Evolutionary conservation across 2,797 vertebrate genomes (phyloP).

Genomic region (Pangasius larnaudii): DNA sequence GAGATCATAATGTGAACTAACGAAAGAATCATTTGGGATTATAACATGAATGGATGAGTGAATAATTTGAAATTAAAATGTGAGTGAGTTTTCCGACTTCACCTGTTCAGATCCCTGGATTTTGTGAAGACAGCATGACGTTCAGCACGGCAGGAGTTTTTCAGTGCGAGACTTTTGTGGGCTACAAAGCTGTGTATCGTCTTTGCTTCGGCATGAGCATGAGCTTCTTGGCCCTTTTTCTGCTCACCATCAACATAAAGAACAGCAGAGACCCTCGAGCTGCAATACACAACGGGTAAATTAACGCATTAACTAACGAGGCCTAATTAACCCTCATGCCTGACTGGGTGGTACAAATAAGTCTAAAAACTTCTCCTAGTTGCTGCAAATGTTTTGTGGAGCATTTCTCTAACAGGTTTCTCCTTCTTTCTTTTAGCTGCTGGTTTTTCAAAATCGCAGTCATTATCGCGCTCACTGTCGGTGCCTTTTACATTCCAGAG

Average conservation of each 20-base stretch:
- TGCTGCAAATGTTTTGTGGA: not conserved
- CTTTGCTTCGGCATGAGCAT: constrained; percentile 89
- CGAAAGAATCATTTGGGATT: not conserved
- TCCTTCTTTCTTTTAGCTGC: constrained; percentile 75
- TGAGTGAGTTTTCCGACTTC: not conserved
- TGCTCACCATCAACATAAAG: constrained; percentile 87
- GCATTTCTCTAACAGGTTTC: not conserved
- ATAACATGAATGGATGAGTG: not conserved
- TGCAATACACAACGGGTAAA: constrained; percentile 88
- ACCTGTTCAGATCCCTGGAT: constrained; percentile 84
- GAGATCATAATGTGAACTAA: not conserved
- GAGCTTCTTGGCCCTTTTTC: constrained; percentile 83
- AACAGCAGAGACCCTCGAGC: constrained; percentile 87
- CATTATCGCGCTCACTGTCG: constrained; percentile 84
- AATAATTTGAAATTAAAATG: not conserved
- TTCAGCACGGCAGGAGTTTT: constrained; percentile 68
- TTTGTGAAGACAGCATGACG: constrained; percentile 83
- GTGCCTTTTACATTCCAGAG: constrained; percentile 93
- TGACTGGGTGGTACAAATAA: too few species aligned
- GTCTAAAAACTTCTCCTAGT: not conserved
- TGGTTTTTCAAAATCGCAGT: constrained; percentile 93
- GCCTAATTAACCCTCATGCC: not conserved
- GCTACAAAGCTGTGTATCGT: constrained; percentile 92
- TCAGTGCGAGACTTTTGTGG: constrained; percentile 86
- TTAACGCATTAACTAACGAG: constrained; percentile 19